Evolutionary conservation across 2,797 vertebrate species (phyloP).

Genomic region (Eulemur albifrons): DNA sequence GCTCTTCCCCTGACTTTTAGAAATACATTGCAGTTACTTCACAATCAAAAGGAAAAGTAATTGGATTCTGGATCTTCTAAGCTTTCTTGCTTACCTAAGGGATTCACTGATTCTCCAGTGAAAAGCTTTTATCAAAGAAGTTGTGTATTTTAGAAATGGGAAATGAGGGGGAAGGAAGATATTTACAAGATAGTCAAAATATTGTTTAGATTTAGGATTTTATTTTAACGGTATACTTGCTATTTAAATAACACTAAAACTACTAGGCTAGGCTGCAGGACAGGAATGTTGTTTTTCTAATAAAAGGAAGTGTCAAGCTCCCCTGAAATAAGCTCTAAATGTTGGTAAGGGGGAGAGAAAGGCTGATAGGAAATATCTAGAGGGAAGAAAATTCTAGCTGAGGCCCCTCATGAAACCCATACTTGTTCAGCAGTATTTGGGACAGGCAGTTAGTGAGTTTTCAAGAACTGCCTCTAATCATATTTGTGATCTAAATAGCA

Average conservation of each 20-base stretch:
- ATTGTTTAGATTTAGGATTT: neutral
- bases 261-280: neutral
- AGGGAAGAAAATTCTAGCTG: neutral
- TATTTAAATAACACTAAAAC: neutral
- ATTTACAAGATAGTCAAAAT: neutral
- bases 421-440: neutral
- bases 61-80: neutral
- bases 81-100: neutral
- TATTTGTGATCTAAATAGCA: neutral
- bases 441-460: neutral
- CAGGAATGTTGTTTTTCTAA: neutral
- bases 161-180: neutral
- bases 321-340: neutral
- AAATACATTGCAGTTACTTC: neutral
- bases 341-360: neutral
- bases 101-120: neutral
- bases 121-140: neutral
- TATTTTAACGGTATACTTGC: neutral
- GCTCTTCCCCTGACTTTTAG: neutral
- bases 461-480: neutral
- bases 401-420: neutral
- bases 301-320: neutral
- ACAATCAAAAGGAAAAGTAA: neutral
- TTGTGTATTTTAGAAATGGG: neutral
- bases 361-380: neutral